These are phyloP conservation scores for Eucriotettix oculatus DNA, from an alignment of 2,888 invertebrate species.

Conservation along the genomic window DNA sequence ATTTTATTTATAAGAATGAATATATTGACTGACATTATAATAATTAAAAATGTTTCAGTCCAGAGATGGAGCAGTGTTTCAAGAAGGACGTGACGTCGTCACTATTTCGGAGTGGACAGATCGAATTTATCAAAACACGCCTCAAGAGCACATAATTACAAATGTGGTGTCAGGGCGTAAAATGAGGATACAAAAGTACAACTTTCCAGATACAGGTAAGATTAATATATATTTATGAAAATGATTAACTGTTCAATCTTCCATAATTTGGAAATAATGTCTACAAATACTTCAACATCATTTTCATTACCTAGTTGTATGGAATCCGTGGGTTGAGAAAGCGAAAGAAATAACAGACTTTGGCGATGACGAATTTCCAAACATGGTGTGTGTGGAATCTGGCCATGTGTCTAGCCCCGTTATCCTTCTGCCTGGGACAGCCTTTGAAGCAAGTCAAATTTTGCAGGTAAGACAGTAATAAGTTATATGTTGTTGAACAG, in stretches of 20 bases:
- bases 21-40: too few species aligned
- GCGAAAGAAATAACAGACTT: slow-evolving; percentile 87
- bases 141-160: slow-evolving; percentile 81
- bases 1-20: too few species aligned
- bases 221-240: background rate
- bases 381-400: slow-evolving; percentile 92
- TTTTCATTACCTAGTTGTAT: slow-evolving; percentile 45
- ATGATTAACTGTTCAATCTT: too few species aligned
- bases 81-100: slow-evolving; percentile 80
- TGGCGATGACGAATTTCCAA: slow-evolving; percentile 92
- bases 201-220: slow-evolving; percentile 80
- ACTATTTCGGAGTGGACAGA: slow-evolving; percentile 87
- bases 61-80: slow-evolving; percentile 68
- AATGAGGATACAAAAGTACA: slow-evolving; percentile 85
- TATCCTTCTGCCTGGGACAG: slow-evolving; percentile 73
- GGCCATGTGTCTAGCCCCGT: slow-evolving; percentile 80
- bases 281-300: too few species aligned
- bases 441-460: slow-evolving; percentile 83
- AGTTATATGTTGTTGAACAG: too few species aligned
- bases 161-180: slow-evolving; percentile 83
- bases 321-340: slow-evolving; percentile 94
- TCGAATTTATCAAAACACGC: slow-evolving; percentile 82
- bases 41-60: slow-evolving; percentile 34
- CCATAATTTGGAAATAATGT: too few species aligned
- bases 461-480: slow-evolving; percentile 54